Evolutionary conservation across 1,140 invertebrate genomes (phyloP).

Genomic region (Drosophila elegans): DNA sequence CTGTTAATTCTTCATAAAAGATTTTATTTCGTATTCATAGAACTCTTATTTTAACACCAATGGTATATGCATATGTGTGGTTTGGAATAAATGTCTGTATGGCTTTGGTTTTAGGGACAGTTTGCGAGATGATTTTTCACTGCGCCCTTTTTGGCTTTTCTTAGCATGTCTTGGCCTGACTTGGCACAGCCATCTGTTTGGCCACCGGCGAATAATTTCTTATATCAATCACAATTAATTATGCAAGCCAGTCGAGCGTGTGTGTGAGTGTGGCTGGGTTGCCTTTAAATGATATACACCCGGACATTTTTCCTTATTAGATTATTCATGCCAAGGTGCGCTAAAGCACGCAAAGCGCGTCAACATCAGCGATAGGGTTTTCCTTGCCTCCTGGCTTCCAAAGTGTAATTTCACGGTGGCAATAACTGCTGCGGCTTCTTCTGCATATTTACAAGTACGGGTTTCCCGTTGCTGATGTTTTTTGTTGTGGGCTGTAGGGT

Average conservation of each 20-base stretch:
- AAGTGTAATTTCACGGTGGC: constrained; percentile 68
- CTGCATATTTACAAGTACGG: constrained; percentile 9
- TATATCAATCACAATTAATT: constrained; percentile 83
- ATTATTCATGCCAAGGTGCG: constrained; percentile 67
- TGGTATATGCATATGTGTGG: constrained; percentile 6
- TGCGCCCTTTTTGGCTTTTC: constrained; percentile 61
- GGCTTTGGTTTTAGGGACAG: constrained; percentile 60
- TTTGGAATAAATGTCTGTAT: constrained; percentile 32
- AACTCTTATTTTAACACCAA: background rate
- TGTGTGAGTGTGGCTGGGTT: constrained; percentile 7
- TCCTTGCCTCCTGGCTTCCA: constrained; percentile 39
- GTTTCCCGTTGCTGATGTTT: background rate
- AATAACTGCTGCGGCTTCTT: constrained; percentile 16
- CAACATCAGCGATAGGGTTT: constrained; percentile 35
- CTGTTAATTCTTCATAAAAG: too few species aligned
- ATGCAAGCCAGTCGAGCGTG: constrained; percentile 36
- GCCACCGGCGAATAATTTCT: constrained; percentile 73
- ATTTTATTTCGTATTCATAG: too few species aligned
- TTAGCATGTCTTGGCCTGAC: constrained; percentile 12
- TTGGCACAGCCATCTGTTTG: constrained; percentile 60
- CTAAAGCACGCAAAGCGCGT: constrained; percentile 4
- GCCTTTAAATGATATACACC: constrained; percentile 60
- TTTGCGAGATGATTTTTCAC: constrained; percentile 80
- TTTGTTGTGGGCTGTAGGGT: constrained; percentile 6
- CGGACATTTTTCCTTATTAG: constrained; percentile 70